Base-by-base conservation (phyloP, 2,888 invertebrate species). In the Macrophya alboannulata region DNA sequence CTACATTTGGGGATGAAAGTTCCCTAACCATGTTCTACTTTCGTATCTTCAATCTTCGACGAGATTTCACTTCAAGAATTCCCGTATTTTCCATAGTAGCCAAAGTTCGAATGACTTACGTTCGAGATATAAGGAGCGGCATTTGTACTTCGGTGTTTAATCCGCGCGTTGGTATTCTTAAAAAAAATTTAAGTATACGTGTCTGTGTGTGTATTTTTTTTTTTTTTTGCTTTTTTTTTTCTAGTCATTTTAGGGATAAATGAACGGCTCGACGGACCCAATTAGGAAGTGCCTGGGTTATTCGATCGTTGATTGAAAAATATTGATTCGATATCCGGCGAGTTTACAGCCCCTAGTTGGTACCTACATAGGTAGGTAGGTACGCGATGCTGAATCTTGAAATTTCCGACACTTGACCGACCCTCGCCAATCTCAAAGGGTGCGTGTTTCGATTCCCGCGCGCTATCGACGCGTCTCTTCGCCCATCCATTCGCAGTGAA, bases 241-340 rank as follows among this genome's bases (percentile, higher is more conserved):
- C n/a, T 2, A 37, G 37, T 37, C 10, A 62, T 71, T 45, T 31
- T 45, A 10, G 8, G 17, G 77, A 77, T 6, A 51, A 21, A 55
- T 43, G 55, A 76, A 43, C 37, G 45, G 3, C 21, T 72, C 25
- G 17, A 37, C 31, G 31, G 15, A 10, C 15, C 21, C 31, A 81
- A 12, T 59, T 43, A 40, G n/a, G 81, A 12, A 43, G 43, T 81
- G 21, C 8, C n/a, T 62, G 43, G 21, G 40, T 77, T 77, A 77
- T 77, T 62, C 81, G 62, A 62, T 59, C 81, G 25, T 81, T 81
- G 81, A 81, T 81, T 81, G 81, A 81, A 81, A 77, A 81, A 81
- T 81, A 81, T 62, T 62, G 85, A 87, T 86, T 87, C 84, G 87
- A 87, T 87, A 85, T 87, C 86, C 84, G 85, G 84, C 84, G 84